A percentile compares a stretch with the other conserved stretches of the same genome.
Conservation (phyloP, 2,113 vertebrate species). For the Chlorodrepanis virens region DNA sequence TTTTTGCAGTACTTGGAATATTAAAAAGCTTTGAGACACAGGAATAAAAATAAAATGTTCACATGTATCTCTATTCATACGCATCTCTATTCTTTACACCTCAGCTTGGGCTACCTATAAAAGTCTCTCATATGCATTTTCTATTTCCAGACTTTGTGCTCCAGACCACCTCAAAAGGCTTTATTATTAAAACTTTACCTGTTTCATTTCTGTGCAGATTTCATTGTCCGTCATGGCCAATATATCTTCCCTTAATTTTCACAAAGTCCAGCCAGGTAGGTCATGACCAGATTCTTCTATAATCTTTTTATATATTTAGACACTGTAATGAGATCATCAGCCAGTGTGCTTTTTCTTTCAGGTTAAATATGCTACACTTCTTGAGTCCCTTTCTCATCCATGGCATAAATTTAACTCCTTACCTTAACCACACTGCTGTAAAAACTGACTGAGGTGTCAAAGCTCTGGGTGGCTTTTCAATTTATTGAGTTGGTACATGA, state of each 20-base stretch:
- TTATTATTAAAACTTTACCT: not conserved
- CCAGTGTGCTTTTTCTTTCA: not conserved
- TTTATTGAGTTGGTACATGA: not conserved
- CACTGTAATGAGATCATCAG: constrained; percentile 39
- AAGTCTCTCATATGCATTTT: not conserved
- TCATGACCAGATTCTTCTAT: constrained; percentile 26
- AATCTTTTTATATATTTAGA: constrained; percentile 45
- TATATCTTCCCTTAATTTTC: constrained; percentile 40
- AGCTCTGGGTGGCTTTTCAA: not conserved
- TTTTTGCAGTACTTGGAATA: not conserved
- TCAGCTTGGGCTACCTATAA: not conserved
- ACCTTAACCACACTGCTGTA: not conserved
- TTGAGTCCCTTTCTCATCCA: not conserved
- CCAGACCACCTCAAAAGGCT: not conserved
- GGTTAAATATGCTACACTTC: not conserved
- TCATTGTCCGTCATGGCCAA: constrained; percentile 35
- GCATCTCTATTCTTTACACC: not conserved
- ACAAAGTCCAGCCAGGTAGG: constrained; percentile 35
- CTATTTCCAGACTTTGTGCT: not conserved
- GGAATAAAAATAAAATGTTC: not conserved
- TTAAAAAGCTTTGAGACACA: not conserved
- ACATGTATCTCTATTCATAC: not conserved
- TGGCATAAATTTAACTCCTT: not conserved
- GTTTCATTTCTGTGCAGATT: constrained; percentile 19
- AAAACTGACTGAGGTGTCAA: not conserved